Evolutionary conservation across 2,888 invertebrate species (phyloP).

Genomic region (Bombylius discolor): DNA sequence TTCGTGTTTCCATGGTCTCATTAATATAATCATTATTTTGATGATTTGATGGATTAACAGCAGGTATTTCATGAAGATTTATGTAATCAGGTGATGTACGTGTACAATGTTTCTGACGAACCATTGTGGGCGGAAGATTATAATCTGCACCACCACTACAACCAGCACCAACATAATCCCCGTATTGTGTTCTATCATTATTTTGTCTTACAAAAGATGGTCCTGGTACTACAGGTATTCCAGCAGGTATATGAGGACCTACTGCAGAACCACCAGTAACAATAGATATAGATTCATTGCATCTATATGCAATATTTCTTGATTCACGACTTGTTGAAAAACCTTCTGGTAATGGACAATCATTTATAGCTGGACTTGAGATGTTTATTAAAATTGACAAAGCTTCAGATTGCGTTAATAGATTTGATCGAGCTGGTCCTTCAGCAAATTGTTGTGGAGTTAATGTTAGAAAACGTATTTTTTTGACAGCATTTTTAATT

Average conservation of each 20-base stretch:
- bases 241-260: background rate
- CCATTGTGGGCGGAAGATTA: background rate
- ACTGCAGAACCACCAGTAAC: background rate
- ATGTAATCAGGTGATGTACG: background rate
- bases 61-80: background rate
- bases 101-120: background rate
- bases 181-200: background rate
- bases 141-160: background rate
- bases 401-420: conserved; percentile 63
- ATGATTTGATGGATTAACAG: background rate
- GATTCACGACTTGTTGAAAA: conserved; percentile 45
- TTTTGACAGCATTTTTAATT: conserved; percentile 54
- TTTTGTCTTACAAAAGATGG: background rate
- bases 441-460: conserved; percentile 73
- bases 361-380: conserved; percentile 52
- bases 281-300: background rate
- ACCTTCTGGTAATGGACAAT: conserved; percentile 58
- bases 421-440: conserved; percentile 61
- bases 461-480: conserved; percentile 67
- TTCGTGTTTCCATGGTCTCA: conserved; percentile 37
- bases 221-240: too few relatives aligned
- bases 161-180: background rate
- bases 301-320: conserved; percentile 15
- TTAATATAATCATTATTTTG: conserved; percentile 13
- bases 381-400: conserved; percentile 74